Conservation (phyloP, 2,888 invertebrate species). For the Lamellibrachia satsuma region DNA sequence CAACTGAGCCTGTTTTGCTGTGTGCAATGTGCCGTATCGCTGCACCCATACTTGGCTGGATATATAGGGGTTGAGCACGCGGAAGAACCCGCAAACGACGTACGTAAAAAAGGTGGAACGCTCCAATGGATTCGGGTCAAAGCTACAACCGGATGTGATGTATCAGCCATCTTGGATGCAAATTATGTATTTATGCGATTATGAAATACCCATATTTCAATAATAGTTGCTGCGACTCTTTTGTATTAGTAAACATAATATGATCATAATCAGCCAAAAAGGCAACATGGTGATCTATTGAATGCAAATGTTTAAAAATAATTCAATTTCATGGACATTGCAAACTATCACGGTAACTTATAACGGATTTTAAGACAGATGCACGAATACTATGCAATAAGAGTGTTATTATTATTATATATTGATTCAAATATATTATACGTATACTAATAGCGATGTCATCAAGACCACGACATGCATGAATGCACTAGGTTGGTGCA, state of each 20-base stretch:
- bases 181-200: not conserved
- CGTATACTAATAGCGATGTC: too few species aligned
- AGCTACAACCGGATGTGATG: conserved; percentile 49
- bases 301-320: too few species aligned
- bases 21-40: conserved; percentile 67
- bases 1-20: conserved; percentile 32
- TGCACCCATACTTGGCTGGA: conserved; percentile 92
- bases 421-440: too few species aligned
- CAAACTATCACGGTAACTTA: too few species aligned
- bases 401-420: too few species aligned
- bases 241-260: not conserved
- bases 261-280: not conserved
- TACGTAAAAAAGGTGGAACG: conserved; percentile 88
- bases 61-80: conserved; percentile 90
- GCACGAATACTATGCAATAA: too few species aligned
- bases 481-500: too few species aligned
- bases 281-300: too few species aligned
- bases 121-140: conserved; percentile 81
- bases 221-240: not conserved
- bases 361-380: too few species aligned
- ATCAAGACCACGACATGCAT: too few species aligned
- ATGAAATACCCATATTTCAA: not conserved
- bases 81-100: conserved; percentile 85
- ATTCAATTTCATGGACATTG: too few species aligned
- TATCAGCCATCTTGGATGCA: not conserved